These are phyloP conservation scores for Diaperis boleti DNA, from an alignment of 2,888 invertebrate species.

Conservation along the genomic window DNA sequence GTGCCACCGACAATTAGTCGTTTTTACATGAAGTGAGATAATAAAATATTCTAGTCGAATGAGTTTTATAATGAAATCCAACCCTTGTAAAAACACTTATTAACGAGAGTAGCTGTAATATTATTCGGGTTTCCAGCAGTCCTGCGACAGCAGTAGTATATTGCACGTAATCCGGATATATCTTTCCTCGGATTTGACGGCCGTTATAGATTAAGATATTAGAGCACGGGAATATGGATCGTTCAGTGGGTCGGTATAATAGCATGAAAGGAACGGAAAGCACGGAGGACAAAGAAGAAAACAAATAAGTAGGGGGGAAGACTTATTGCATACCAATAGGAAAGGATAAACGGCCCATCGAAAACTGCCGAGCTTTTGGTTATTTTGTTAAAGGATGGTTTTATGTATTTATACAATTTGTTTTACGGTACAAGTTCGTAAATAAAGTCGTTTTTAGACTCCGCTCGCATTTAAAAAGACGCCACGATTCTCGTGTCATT, in stretches of 20 bases:
- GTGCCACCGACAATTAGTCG: too few relatives aligned
- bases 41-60: too few relatives aligned
- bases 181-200: slow-evolving; percentile 40
- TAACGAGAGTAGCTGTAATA: slow-evolving; percentile 15
- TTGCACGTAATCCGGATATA: slow-evolving; percentile 40
- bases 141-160: slow-evolving; percentile 33
- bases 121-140: slow-evolving; percentile 28
- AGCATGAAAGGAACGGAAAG: slow-evolving; percentile 39
- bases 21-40: too few relatives aligned
- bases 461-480: slow-evolving; percentile 11
- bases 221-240: slow-evolving; percentile 51
- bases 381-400: slow-evolving; percentile 38
- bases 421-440: slow-evolving; percentile 33
- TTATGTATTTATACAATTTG: slow-evolving; percentile 41
- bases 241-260: slow-evolving; percentile 51
- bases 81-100: slow-evolving; percentile 1
- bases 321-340: slow-evolving; percentile 44
- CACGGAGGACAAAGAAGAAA: slow-evolving; percentile 36
- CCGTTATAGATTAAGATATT: slow-evolving; percentile 46
- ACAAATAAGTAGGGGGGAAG: slow-evolving; percentile 35
- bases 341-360: slow-evolving; percentile 37
- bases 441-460: slow-evolving; percentile 21
- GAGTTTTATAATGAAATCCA: too few relatives aligned
- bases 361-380: slow-evolving; percentile 37
- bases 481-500: slow-evolving; percentile 24